Base-by-base conservation (phyloP, 2,888 invertebrate species). In the Himalopsyche kuldschensis region DNA sequence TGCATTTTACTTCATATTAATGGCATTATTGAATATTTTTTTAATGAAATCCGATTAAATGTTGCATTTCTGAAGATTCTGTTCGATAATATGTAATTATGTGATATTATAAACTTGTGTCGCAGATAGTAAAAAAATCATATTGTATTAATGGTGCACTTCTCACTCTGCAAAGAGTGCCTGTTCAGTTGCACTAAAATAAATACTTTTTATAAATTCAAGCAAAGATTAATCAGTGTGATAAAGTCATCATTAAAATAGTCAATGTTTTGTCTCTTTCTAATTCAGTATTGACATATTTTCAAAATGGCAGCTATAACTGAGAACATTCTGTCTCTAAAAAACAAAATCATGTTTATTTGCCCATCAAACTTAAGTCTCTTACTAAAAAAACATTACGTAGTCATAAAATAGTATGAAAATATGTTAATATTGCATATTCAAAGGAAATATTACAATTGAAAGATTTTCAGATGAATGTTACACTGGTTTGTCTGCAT, bases 161-260 rank as follows among this genome's bases (percentile, higher is more conserved):
- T 76, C 20, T 41, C 47, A 75, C 82, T 82, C 82, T 82, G 63
- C 35, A 31, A 46, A 82, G 82, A 82, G 82, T 79, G 35, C 41
- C 35, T 82, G 82, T 75, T 75, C 31, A 47, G 82, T 79, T 79
- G 82, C 82, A 82, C 79, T 41, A 17, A 6, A 24, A 11, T 69
- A 69, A 69, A 69, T 69, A 27, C 30, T 27, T 69, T 69, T 69
- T 24, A 1, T 20, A 69, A 69, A 69, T 69, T 69, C 20, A 15
- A 27, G 30, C 15, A 27, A 27, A 30, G 69, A 69, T 69, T 27
- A 11, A 79, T 31, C 31, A 47, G 47, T 79, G 47, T 47, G 15
- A 41, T 41, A 15, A n/a, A n/a, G n/a, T 15, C 41, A 41, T 41
- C 15, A 30, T 77, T 8, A 32, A 2, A 32, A 15, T 31, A 30